Conservation (phyloP, 2,113 vertebrate genomes). For the Oncorhynchus kisutch region DNA sequence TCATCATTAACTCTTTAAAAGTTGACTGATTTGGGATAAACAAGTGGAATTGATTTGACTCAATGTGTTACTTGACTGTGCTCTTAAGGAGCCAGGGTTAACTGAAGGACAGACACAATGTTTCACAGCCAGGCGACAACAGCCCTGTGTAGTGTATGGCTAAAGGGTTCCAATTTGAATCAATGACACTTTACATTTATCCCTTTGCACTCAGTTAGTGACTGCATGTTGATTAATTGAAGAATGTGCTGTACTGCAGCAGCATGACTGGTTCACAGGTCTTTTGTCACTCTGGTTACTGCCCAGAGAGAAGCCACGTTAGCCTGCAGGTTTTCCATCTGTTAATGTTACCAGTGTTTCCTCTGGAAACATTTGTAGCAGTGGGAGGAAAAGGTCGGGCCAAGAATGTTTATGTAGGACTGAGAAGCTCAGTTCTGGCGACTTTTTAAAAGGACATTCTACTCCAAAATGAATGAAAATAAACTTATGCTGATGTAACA, state of each 20-base stretch:
- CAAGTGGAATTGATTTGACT: constrained; percentile 13
- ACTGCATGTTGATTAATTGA: neutral
- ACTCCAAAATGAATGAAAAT: too few species aligned
- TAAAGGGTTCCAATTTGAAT: neutral
- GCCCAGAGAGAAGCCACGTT: neutral
- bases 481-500: too few species aligned
- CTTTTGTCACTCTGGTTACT: neutral
- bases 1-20: constrained; percentile 42
- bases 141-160: too few species aligned
- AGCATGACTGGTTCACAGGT: neutral
- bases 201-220: neutral
- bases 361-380: too few species aligned
- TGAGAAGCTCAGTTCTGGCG: too few species aligned
- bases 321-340: neutral
- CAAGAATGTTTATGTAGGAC: too few species aligned
- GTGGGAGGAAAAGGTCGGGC: too few species aligned
- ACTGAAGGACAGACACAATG: constrained; percentile 7
- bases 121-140: neutral
- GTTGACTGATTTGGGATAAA: constrained; percentile 17
- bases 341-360: neutral
- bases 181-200: neutral
- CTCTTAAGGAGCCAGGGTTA: constrained; percentile 8
- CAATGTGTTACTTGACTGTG: constrained; percentile 10
- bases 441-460: too few species aligned
- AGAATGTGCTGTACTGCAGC: neutral